phyloP scores from a whole-genome alignment of 2,797 vertebrate genomes.

The Periparus ater region DNA sequence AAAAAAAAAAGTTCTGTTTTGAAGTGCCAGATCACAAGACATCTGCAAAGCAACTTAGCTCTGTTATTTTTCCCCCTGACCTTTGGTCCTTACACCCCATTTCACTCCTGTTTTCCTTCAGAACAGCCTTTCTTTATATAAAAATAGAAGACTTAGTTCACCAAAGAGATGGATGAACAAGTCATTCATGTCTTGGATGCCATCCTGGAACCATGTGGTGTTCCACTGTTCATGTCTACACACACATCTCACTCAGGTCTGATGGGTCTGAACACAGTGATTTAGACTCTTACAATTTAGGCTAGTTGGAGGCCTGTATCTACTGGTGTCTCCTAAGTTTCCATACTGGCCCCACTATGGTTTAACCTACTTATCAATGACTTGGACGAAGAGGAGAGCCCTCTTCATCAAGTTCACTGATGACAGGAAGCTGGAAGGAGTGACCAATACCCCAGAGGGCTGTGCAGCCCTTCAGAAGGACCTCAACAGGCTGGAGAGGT shows the following conservation, averaged over 20 bases:
- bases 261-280: not conserved
- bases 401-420: not conserved
- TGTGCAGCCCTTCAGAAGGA: not conserved
- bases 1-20: not conserved
- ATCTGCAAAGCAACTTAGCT: not conserved
- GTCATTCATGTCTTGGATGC: too few relatives aligned
- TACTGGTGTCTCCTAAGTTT: not conserved
- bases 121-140: not conserved
- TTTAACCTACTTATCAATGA: not conserved
- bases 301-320: not conserved
- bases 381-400: not conserved
- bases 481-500: rapidly evolving
- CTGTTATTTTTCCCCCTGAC: not conserved
- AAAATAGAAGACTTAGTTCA: not conserved
- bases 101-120: not conserved
- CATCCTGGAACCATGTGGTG: not conserved
- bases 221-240: not conserved
- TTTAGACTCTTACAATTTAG: not conserved
- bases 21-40: not conserved
- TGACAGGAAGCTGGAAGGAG: not conserved
- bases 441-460: not conserved
- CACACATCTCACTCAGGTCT: not conserved
- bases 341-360: not conserved
- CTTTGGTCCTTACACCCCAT: not conserved
- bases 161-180: not conserved